Evolutionary conservation across 2,888 invertebrate species (phyloP), one percentile per base, ranked within the genome.

Genomic region (Tetragonisca angustula): DNA sequence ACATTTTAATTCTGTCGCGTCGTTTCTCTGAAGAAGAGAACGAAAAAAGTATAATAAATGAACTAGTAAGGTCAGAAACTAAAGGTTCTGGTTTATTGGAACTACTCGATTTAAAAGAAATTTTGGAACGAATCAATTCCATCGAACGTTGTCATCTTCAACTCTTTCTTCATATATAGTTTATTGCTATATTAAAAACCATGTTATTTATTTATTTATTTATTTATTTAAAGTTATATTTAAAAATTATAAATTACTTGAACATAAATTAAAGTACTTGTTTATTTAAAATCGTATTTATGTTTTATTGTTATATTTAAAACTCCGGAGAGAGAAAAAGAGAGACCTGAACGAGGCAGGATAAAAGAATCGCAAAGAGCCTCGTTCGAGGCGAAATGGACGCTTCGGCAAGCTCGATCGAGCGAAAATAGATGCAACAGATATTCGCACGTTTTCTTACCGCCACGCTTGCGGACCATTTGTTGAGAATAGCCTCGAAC

Each of bases 71-170:
- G 88, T 96, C 97, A 56, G 98, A 98, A 92, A 98, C 98, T 0
- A 98, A 97, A 94, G 98, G 98, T 19, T 95, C 96, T 89, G 98
- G 98, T n/a, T 96, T 97, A 75, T 95, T 99, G 92, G 99, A 99
- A 95, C 96, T 99, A 73, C 94, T 99, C 4, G 98, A 97, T 93
- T 96, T 99, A 81, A 99, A 99, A 94, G 98, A 99, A 95, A 97
- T 96, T 72, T 95, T 97, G 83, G 95, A 95, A 88, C 95, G 93
- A 94, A 79, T 72, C 24, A 74, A 71, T 71, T 36, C n/a, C 62
- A 54, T 15, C 49, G n/a, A 64, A 67, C 68, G 32, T 43, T 43
- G 9, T 68, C 68, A 43, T 62, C n/a, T 65, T 27, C 68, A 65
- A 59, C 52, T 43, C 71, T 50, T 49, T 73, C 74, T 74, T 17